phyloP scores from a whole-genome alignment of 2,797 vertebrate genomes.

The Pogonophryne albipinna region DNA sequence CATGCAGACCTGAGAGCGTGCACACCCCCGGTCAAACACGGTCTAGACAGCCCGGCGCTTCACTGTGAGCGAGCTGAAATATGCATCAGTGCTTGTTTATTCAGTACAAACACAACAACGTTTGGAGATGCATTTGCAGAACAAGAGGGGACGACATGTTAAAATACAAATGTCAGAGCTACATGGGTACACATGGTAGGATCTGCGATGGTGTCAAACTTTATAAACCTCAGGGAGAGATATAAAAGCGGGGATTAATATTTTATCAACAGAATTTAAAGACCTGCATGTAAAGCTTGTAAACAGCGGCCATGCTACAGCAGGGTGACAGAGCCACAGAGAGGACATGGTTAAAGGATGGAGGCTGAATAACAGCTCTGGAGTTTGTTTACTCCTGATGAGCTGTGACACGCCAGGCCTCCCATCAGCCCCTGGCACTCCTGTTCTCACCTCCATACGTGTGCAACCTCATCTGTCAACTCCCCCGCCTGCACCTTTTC shows the following conservation, averaged over 20 bases:
- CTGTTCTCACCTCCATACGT: slow-evolving; percentile 61
- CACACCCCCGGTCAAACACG: slow-evolving; percentile 49
- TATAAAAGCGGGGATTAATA: background rate
- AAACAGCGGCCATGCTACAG: background rate
- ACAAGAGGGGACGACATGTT: background rate
- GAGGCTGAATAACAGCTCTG: slow-evolving; percentile 39
- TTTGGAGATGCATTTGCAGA: background rate
- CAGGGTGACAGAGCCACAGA: background rate
- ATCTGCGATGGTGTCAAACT: too few species aligned
- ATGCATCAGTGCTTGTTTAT: slow-evolving; percentile 36
- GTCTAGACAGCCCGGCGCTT: slow-evolving; percentile 56
- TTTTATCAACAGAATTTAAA: background rate
- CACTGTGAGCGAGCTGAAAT: slow-evolving; percentile 40
- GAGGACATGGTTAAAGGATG: background rate
- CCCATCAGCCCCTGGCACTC: slow-evolving; percentile 45
- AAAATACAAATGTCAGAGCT: slow-evolving; percentile 1
- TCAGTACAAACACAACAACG: slow-evolving; percentile 20
- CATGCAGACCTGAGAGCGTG: slow-evolving; percentile 47
- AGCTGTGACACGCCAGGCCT: slow-evolving; percentile 40
- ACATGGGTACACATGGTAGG: background rate
- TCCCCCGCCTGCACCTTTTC: slow-evolving; percentile 29
- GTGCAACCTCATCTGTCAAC: slow-evolving; percentile 43
- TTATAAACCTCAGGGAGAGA: too few species aligned
- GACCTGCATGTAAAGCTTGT: background rate
- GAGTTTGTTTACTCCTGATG: slow-evolving; percentile 52